Evolutionary conservation across 2,797 vertebrate species (phyloP), one percentile per base, ranked within the genome.

Genomic region (Coendou prehensilis): DNA sequence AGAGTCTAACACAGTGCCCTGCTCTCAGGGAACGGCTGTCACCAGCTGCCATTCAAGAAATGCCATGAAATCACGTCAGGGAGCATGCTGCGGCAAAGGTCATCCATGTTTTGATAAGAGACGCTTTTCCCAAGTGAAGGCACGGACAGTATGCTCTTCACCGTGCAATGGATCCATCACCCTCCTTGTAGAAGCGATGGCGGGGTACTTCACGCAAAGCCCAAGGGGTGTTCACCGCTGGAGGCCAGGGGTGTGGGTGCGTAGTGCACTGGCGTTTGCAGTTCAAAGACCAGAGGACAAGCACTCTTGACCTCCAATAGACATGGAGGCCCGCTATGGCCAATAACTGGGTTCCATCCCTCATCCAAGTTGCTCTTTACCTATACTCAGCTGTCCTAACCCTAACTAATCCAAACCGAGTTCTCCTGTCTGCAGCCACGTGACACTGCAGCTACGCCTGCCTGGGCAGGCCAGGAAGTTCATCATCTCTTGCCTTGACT

Each of bases 221-320:
- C 6, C 1, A 6, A 0, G 9, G 64, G 0, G 0, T 1, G 23
- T 1, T 1, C 28, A 2, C 41, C 50, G 4, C 23, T 2, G 63
- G 33, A 9, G 7, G 56, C 85, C 47, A 2, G 20, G 9, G 1
- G 23, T 4, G 28, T 11, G 52, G 23, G 22, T 4, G 33, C 2
- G 13, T 0, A 2, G 10, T 20, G 37, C n/a, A 6, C 33, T 23
- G 67, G 3, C 26, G 2, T 22, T 41, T 6, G n/a, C 23, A 2
- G 22, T 7, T 30, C 37, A 4, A 15, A 28, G 18, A 23, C 30
- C 11, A 1, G 28, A 59, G 47, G 59, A 64, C 71, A 9, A 3
- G 20, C 76, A 22, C 22, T 2, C 41, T 37, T 11, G 17, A 20
- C 2, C 71, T 6, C 22, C 13, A 3, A 8, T 9, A 5, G 22